A percentile compares a stretch with the other conserved stretches of the same genome.
Conservation (phyloP, 35 echinoderm and acorn worm genomes). For the Chiridota heheva region DNA sequence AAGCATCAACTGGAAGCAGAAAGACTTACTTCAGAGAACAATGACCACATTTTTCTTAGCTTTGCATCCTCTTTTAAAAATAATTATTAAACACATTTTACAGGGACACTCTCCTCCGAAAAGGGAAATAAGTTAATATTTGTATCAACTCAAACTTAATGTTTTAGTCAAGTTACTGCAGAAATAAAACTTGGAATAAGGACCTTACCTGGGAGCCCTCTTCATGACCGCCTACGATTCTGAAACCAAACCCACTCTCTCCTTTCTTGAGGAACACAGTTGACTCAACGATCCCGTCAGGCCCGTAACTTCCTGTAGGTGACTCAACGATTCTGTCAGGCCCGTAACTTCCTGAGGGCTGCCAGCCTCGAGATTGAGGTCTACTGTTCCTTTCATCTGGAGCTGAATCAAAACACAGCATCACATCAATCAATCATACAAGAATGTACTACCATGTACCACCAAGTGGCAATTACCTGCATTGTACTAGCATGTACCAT, state of each 20-base stretch:
- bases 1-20: too few species aligned
- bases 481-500: too few species aligned
- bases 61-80: too few species aligned
- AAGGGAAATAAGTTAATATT: too few species aligned
- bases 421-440: not conserved
- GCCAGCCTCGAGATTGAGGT: conserved; percentile 50
- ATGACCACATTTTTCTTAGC: too few species aligned
- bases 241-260: conserved; percentile 88
- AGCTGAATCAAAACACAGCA: conserved; percentile 14
- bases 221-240: conserved; percentile 88
- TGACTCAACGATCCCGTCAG: conserved; percentile 75
- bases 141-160: too few species aligned
- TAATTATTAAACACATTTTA: too few species aligned
- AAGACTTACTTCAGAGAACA: too few species aligned
- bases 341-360: conserved; percentile 25
- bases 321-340: not conserved
- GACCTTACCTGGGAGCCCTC: conserved; percentile 85
- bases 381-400: conserved; percentile 48
- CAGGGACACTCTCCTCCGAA: too few species aligned
- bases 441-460: not conserved
- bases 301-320: conserved; percentile 33
- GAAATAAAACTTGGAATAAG: too few species aligned
- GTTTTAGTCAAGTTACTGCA: too few species aligned
- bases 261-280: conserved; percentile 93
- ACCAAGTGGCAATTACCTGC: too few species aligned